phyloP scores from a whole-genome alignment of 2,888 invertebrate genomes.

The Chymomyza amoena region DNA sequence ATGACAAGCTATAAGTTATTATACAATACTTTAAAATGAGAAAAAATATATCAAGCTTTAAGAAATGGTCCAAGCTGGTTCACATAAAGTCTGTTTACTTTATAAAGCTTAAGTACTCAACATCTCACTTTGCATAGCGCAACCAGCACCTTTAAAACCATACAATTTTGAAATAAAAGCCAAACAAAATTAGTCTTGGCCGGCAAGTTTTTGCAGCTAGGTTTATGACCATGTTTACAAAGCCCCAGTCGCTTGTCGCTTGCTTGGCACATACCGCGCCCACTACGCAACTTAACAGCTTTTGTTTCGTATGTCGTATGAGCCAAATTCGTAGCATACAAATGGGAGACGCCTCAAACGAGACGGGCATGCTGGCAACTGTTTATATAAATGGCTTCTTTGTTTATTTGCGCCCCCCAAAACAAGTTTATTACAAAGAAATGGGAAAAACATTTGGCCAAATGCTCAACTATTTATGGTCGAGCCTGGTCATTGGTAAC shows the following conservation, averaged over 20 bases:
- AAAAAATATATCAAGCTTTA: too few relatives aligned
- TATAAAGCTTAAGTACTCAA: background rate
- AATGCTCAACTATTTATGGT: constrained; percentile 54
- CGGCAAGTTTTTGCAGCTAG: constrained; percentile 24
- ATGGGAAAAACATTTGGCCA: constrained; percentile 52
- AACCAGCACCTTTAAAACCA: background rate
- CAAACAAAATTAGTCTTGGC: background rate
- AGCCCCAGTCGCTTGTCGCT: constrained; percentile 34
- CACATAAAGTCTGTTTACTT: too few relatives aligned
- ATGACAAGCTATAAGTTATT: background rate
- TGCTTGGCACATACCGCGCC: constrained; percentile 58
- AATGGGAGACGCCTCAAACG: constrained; percentile 14
- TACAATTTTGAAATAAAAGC: background rate
- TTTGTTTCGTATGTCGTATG: constrained; percentile 49
- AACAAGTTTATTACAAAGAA: constrained; percentile 67
- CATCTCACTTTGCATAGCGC: background rate
- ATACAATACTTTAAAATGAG: background rate
- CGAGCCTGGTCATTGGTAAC: background rate
- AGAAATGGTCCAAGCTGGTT: too few relatives aligned
- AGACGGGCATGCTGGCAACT: background rate
- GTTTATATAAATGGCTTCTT: constrained; percentile 25
- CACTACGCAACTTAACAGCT: constrained; percentile 56
- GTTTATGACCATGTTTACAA: constrained; percentile 65
- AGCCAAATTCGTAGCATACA: constrained; percentile 3
- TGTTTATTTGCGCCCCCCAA: constrained; percentile 57